phyloP scores from a whole-genome alignment of 2,113 vertebrate species.

The Centropus unirufus region DNA sequence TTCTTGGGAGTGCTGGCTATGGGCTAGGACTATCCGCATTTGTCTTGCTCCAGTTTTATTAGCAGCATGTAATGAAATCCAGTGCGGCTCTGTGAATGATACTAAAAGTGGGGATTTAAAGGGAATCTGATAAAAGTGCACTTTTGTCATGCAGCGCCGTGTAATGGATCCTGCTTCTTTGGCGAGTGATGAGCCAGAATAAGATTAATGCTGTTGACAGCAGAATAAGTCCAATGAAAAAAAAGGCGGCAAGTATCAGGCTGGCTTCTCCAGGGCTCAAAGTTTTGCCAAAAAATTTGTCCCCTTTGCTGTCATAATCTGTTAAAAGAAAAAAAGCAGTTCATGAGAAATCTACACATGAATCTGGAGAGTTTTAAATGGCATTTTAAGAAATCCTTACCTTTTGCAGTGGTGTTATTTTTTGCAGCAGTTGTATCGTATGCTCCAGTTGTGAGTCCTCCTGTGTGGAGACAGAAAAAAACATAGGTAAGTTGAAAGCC shows the following conservation, averaged over 20 bases:
- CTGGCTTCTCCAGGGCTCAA: conserved; percentile 67
- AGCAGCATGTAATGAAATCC: neutral
- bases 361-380: neutral
- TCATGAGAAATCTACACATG: neutral
- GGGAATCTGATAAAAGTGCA: conserved; percentile 53
- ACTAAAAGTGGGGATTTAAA: conserved; percentile 25
- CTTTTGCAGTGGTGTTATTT: neutral
- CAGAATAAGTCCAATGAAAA: conserved; percentile 69
- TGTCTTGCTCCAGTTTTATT: neutral
- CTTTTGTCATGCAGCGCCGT: conserved; percentile 63
- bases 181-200: conserved; percentile 22
- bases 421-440: neutral
- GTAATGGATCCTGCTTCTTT: conserved; percentile 62
- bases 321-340: neutral
- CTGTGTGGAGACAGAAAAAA: neutral
- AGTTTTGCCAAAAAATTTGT: conserved; percentile 65
- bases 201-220: conserved; percentile 31
- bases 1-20: neutral
- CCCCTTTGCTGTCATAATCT: conserved; percentile 44
- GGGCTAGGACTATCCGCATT: neutral
- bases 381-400: neutral
- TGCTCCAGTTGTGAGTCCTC: neutral
- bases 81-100: neutral
- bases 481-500: neutral
- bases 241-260: conserved; percentile 58